These are phyloP conservation scores for Furnarius figulus DNA, from an alignment of 2,113 vertebrate species.

Conservation along the genomic window DNA sequence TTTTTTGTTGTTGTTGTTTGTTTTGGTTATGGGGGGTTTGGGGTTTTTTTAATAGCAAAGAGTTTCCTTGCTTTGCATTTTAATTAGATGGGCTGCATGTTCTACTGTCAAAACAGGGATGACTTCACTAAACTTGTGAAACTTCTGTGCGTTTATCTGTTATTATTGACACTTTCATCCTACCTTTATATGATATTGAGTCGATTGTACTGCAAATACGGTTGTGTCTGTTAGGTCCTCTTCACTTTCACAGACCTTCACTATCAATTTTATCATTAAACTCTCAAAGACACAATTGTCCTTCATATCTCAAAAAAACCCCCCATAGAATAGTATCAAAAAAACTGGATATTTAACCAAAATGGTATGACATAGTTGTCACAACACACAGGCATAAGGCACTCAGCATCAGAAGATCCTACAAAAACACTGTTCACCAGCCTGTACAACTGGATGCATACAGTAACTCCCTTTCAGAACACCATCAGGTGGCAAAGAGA, in stretches of 20 bases:
- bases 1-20: no score
- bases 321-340: background rate
- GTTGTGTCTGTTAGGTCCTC: background rate
- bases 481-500: background rate
- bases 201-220: background rate
- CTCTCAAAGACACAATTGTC: background rate
- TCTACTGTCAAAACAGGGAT: background rate
- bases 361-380: background rate
- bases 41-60: background rate
- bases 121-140: background rate
- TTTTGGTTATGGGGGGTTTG: no score
- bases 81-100: background rate
- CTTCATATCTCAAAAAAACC: background rate
- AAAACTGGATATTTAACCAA: background rate
- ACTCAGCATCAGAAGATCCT: background rate
- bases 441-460: background rate
- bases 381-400: background rate
- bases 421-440: background rate
- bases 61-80: background rate
- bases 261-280: background rate
- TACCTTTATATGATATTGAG: background rate
- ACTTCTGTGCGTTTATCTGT: background rate
- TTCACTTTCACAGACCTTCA: background rate
- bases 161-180: background rate
- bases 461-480: background rate